A percentile compares a stretch with the other conserved stretches of the same genome.
phyloP scores from a whole-genome alignment of 2,888 invertebrate genomes.

The Agrilus biguttatus region DNA sequence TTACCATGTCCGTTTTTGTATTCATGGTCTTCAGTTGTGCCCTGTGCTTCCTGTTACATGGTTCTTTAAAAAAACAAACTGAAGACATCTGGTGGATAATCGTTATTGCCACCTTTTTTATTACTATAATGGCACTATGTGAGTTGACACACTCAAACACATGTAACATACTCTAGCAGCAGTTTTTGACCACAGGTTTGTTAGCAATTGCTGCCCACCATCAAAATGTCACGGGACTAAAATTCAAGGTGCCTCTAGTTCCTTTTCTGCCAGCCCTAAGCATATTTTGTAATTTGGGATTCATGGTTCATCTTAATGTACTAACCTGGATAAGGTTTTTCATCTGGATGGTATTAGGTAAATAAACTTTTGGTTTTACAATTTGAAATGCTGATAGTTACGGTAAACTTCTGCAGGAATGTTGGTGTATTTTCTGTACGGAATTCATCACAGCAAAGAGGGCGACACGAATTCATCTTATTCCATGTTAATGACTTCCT shows the following conservation, averaged over 20 bases:
- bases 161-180: not conserved
- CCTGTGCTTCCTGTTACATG: conserved; percentile 51
- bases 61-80: conserved; percentile 35
- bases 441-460: conserved; percentile 73
- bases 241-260: conserved; percentile 69
- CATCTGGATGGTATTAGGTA: conserved; percentile 75
- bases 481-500: conserved; percentile 49
- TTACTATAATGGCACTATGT: conserved; percentile 49
- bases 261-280: conserved; percentile 66
- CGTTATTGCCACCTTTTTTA: conserved; percentile 44
- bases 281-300: conserved; percentile 65
- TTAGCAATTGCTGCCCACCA: conserved; percentile 56
- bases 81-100: conserved; percentile 54
- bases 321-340: conserved; percentile 75
- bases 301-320: conserved; percentile 70
- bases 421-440: conserved; percentile 70
- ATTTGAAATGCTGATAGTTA: no score
- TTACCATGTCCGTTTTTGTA: conserved; percentile 54
- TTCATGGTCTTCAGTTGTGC: conserved; percentile 54
- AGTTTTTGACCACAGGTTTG: conserved; percentile 36
- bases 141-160: conserved; percentile 25
- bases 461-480: conserved; percentile 47
- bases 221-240: conserved; percentile 53
- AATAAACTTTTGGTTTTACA: conserved; percentile 13
- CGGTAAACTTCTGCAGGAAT: conserved; percentile 42